These are phyloP conservation scores for Acanthisitta chloris DNA, from an alignment of 2,113 vertebrate species.

Conservation along the genomic window DNA sequence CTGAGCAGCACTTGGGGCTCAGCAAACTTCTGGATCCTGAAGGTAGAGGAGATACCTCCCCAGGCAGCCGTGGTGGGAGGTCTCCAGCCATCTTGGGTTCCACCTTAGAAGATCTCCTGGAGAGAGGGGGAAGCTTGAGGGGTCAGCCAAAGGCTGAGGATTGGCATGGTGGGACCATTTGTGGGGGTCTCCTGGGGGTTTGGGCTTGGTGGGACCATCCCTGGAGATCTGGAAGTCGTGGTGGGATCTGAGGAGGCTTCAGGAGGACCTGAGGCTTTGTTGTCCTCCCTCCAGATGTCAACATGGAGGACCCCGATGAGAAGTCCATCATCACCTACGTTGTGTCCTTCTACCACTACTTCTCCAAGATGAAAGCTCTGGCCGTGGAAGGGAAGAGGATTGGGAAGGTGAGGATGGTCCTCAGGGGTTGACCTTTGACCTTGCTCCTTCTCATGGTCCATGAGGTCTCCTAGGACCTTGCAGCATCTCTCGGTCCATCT, in stretches of 20 bases:
- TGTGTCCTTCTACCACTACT: constrained; percentile 96
- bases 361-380: constrained; percentile 98
- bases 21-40: constrained; percentile 93
- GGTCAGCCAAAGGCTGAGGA: no score
- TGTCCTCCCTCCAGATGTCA: constrained; percentile 81
- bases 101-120: no score
- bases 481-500: not conserved
- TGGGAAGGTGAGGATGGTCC: constrained; percentile 90
- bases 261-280: not conserved
- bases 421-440: no score
- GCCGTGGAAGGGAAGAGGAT: constrained; percentile 95
- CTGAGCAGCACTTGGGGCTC: constrained; percentile 90
- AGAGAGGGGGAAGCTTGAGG: no score
- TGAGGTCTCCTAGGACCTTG: no score
- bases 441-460: no score
- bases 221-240: rapidly evolving
- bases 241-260: not conserved
- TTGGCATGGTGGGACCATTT: not conserved
- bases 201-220: not conserved
- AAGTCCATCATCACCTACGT: constrained; percentile 98
- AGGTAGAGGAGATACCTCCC: no score
- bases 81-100: no score
- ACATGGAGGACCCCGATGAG: constrained; percentile 93
- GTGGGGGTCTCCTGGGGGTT: rapidly evolving
- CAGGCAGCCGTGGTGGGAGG: no score